phyloP scores from a whole-genome alignment of 2,113 vertebrate species.

The Erinaceus europaeus region DNA sequence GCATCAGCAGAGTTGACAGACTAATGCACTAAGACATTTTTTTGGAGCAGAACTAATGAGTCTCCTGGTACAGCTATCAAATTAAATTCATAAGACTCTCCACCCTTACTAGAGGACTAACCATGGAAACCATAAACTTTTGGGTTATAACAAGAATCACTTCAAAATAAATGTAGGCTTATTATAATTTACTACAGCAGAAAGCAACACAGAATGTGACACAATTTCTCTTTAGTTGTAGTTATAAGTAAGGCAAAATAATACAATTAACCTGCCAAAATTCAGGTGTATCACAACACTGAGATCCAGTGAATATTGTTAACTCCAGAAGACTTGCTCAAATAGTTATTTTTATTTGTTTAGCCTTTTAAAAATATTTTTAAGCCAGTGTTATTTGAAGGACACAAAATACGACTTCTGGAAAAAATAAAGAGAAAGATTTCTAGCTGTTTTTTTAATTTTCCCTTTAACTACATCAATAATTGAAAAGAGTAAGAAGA shows the following conservation, averaged over 20 bases:
- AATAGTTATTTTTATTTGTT: not conserved
- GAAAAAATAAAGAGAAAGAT: not conserved
- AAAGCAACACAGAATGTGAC: conserved; percentile 34
- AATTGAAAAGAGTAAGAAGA: not conserved
- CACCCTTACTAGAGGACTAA: conserved; percentile 81
- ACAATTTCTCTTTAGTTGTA: conserved; percentile 15
- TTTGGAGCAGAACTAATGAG: conserved; percentile 83
- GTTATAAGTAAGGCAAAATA: not conserved
- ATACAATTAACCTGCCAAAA: conserved; percentile 11
- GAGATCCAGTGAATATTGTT: not conserved
- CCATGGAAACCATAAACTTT: conserved; percentile 74
- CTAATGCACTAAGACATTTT: conserved; percentile 80
- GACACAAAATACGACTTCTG: not conserved
- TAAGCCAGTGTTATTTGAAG: not conserved
- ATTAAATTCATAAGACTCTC: conserved; percentile 86
- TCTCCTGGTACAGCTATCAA: conserved; percentile 82
- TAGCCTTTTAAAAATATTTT: not conserved
- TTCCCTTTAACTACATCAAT: not conserved
- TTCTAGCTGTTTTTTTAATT: not conserved
- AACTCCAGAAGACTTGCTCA: not conserved
- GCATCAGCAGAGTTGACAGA: conserved; percentile 78
- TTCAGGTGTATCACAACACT: not conserved
- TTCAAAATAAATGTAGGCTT: conserved; percentile 76
- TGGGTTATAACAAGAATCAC: conserved; percentile 76
- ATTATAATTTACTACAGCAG: conserved; percentile 69